phyloP scores from a whole-genome alignment of 2,797 vertebrate species.

The Gephyroberyx darwinii region DNA sequence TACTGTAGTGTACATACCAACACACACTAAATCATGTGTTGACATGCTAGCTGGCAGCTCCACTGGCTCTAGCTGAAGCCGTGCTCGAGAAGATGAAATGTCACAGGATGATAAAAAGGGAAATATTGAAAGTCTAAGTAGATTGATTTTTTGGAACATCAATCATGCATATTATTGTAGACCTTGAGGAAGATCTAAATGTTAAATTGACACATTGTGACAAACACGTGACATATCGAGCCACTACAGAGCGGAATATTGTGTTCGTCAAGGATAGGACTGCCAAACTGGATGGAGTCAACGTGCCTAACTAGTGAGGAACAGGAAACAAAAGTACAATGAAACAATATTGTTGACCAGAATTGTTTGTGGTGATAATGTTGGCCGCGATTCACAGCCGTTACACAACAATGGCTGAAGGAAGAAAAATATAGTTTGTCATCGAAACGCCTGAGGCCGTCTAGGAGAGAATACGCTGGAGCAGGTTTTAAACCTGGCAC shows the following conservation, averaged over 20 bases:
- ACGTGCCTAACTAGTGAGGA: no score
- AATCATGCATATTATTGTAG: not conserved
- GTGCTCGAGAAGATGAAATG: not conserved
- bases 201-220: no score
- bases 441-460: constrained; percentile 15
- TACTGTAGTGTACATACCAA: constrained; percentile 55
- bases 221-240: no score
- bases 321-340: no score
- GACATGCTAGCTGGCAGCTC: constrained; percentile 52
- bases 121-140: not conserved
- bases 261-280: no score
- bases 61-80: constrained; percentile 17
- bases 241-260: no score
- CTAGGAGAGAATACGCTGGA: constrained; percentile 11
- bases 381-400: no score
- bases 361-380: no score
- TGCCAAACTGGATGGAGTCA: no score
- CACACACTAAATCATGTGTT: constrained; percentile 61
- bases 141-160: not conserved
- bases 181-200: not conserved
- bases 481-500: constrained; percentile 53
- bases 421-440: not conserved
- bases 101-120: not conserved
- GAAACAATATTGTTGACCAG: no score
- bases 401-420: no score